Conservation (phyloP, 1,140 invertebrate species). For the Cephus cinctus region DNA sequence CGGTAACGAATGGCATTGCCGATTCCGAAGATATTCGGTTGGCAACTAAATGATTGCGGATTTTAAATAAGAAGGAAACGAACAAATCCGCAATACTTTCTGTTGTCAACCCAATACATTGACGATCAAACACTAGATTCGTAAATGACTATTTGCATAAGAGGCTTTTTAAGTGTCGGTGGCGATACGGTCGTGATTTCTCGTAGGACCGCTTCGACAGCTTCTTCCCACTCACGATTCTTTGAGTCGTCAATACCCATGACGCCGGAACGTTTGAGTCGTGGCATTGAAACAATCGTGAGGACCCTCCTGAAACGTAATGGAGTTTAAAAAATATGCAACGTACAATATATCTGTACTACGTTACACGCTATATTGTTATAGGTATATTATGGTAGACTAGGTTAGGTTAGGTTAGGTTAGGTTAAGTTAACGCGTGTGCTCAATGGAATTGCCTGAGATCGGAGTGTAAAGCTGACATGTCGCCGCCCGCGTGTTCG, state of each 20-base stretch:
- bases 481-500: slow-evolving; percentile 71
- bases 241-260: slow-evolving; percentile 36
- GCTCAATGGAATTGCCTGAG: slow-evolving; percentile 65
- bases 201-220: slow-evolving; percentile 70
- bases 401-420: too few relatives aligned
- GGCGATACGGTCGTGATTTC: slow-evolving; percentile 61
- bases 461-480: slow-evolving; percentile 67
- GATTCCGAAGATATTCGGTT: too few relatives aligned
- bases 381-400: too few relatives aligned
- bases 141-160: slow-evolving; percentile 84
- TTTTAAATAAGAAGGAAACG: too few relatives aligned
- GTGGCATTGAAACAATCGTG: slow-evolving; percentile 43
- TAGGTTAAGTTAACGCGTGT: too few relatives aligned
- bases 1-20: too few relatives aligned
- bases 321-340: too few relatives aligned
- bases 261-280: slow-evolving; percentile 36
- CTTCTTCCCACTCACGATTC: slow-evolving; percentile 66
- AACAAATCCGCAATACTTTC: too few relatives aligned
- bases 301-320: slow-evolving; percentile 39
- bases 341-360: too few relatives aligned
- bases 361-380: too few relatives aligned
- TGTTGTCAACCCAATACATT: too few relatives aligned
- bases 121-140: slow-evolving; percentile 56
- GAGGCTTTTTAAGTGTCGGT: slow-evolving; percentile 57
- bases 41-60: too few relatives aligned